Conservation (phyloP, 2,797 vertebrate species). For the Malurus splendens region DNA sequence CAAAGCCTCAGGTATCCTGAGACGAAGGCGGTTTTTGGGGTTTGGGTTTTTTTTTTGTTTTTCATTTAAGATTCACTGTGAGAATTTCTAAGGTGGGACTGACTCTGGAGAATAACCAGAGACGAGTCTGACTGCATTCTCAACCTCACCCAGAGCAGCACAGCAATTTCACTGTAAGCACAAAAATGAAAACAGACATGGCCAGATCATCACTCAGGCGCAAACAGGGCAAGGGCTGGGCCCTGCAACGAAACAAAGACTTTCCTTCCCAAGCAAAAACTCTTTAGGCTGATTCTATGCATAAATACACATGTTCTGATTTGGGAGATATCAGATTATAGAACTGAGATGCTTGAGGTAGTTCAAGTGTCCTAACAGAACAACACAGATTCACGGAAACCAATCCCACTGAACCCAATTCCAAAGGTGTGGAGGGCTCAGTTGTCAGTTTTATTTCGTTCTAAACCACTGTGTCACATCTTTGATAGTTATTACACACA, state of each 20-base stretch:
- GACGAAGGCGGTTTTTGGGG: background rate
- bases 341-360: background rate
- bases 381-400: background rate
- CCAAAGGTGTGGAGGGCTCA: background rate
- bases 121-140: constrained; percentile 59
- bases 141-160: constrained; percentile 48
- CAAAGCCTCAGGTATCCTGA: background rate
- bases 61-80: background rate
- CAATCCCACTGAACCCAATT: background rate
- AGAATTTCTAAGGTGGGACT: constrained; percentile 43
- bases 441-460: background rate
- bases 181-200: constrained; percentile 16
- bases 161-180: constrained; percentile 16
- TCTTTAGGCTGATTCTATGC: background rate
- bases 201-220: constrained; percentile 9
- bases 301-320: background rate
- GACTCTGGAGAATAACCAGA: constrained; percentile 8
- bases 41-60: background rate
- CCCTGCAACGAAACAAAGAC: background rate
- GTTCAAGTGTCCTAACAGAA: background rate
- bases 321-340: background rate
- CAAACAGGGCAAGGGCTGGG: constrained; percentile 23
- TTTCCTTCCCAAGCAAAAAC: background rate
- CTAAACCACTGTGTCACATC: background rate
- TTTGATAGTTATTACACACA: background rate